A percentile compares a stretch with the other conserved stretches of the same genome.
Evolutionary conservation across 2,113 vertebrate species (phyloP).

Genomic region (Anoura caudifer): DNA sequence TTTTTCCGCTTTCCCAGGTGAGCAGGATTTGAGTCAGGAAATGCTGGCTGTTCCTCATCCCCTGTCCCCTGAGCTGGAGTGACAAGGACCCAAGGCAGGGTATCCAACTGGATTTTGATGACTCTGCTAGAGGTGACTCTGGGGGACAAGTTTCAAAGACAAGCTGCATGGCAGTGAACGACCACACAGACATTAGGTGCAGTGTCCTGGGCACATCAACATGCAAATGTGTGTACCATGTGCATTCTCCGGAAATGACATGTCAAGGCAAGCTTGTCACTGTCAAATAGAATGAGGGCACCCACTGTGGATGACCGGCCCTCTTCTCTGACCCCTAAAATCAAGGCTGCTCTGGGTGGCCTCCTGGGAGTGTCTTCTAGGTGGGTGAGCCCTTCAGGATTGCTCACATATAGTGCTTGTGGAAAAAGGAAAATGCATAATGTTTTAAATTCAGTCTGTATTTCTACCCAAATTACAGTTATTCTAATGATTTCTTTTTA

Average conservation of each 20-base stretch:
- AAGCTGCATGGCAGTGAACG: background rate
- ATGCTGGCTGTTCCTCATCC: background rate
- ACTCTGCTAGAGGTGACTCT: constrained; percentile 36
- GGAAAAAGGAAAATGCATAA: background rate
- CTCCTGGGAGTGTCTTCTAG: background rate
- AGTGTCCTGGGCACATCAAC: background rate
- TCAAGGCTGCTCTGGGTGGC: background rate
- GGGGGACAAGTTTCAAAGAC: background rate
- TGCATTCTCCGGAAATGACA: background rate
- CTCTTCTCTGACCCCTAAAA: background rate
- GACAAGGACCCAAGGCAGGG: background rate
- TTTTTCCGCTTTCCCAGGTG: background rate
- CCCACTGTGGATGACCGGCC: background rate
- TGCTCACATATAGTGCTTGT: background rate
- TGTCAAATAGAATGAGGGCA: background rate
- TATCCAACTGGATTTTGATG: background rate
- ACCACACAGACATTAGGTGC: background rate
- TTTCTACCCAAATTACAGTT: background rate
- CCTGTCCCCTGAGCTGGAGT: background rate
- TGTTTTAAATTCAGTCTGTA: background rate
- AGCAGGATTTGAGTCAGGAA: constrained; percentile 12
- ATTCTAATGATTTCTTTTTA: background rate
- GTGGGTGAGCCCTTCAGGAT: background rate
- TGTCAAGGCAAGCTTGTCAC: background rate
- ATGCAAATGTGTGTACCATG: fast-evolving